phyloP scores from a whole-genome alignment of 2,888 invertebrate genomes.

The Leucophenga montana region DNA sequence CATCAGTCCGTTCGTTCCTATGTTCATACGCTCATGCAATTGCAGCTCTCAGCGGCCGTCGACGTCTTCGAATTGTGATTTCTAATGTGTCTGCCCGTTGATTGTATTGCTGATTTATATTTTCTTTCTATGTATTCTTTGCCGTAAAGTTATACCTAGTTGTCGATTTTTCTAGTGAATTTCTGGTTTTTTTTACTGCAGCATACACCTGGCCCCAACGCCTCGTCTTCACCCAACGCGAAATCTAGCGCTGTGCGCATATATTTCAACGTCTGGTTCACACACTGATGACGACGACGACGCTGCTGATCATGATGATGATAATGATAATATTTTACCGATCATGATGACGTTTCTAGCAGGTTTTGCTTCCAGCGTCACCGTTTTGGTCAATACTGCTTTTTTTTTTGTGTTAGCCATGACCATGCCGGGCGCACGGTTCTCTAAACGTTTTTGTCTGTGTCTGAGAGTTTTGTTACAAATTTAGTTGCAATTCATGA shows the following conservation, averaged over 20 bases:
- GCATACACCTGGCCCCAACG: not conserved
- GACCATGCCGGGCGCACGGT: not conserved
- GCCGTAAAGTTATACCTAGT: not conserved
- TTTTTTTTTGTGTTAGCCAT: not conserved
- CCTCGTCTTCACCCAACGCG: not conserved
- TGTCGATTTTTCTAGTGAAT: constrained; percentile 13
- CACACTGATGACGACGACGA: constrained; percentile 27
- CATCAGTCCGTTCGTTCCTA: no score
- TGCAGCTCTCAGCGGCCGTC: no score
- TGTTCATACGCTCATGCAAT: no score
- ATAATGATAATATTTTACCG: no score
- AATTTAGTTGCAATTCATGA: constrained; percentile 63
- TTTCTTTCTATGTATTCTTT: not conserved
- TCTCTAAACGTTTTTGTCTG: constrained; percentile 8
- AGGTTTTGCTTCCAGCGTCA: constrained; percentile 1
- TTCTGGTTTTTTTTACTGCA: constrained; percentile 11
- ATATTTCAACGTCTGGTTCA: constrained; percentile 30
- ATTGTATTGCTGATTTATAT: not conserved
- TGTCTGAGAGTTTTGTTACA: constrained; percentile 46
- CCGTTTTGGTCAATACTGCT: not conserved
- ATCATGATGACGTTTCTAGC: not conserved
- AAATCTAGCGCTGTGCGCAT: not conserved
- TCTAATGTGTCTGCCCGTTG: not conserved
- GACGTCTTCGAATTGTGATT: not conserved
- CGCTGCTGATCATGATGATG: not conserved